Conservation (phyloP, 2,888 invertebrate genomes). For the Coremacera marginata region DNA sequence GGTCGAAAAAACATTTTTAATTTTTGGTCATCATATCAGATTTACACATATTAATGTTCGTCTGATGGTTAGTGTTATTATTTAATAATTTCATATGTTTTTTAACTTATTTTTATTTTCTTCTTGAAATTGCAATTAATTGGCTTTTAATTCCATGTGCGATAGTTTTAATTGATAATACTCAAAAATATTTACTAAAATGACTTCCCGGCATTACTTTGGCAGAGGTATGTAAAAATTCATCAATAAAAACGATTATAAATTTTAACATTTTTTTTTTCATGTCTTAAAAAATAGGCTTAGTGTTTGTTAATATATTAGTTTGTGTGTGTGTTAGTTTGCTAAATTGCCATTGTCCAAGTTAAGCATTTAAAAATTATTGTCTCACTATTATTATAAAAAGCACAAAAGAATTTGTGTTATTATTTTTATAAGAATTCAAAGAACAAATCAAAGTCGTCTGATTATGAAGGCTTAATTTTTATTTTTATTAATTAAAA, state of each 20-base stretch:
- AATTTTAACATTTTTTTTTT: background rate
- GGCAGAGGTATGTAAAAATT: slow-evolving; percentile 63
- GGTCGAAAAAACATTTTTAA: too few species aligned
- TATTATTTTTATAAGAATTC: too few species aligned
- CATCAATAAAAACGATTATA: background rate
- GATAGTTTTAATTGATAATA: slow-evolving; percentile 31
- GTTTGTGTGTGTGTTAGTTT: slow-evolving; percentile 39
- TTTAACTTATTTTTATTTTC: slow-evolving; percentile 27
- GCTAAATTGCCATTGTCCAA: slow-evolving; percentile 47
- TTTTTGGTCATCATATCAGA: slow-evolving; percentile 6
- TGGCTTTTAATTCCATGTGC: slow-evolving; percentile 28
- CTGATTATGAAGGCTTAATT: background rate
- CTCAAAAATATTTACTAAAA: slow-evolving; percentile 55
- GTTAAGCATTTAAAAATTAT: background rate
- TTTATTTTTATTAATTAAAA: background rate
- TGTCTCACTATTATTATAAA: slow-evolving; percentile 22
- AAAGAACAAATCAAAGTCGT: slow-evolving; percentile 12
- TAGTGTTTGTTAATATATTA: background rate
- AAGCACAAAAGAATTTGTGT: slow-evolving; percentile 21
- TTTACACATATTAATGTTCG: background rate
- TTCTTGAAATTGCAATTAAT: slow-evolving; percentile 19
- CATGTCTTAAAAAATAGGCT: background rate
- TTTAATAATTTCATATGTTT: background rate
- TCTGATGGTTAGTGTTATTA: background rate
- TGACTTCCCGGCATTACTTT: slow-evolving; percentile 70